Conservation (phyloP, 2,888 invertebrate species). For the Tortricodes alternella region DNA sequence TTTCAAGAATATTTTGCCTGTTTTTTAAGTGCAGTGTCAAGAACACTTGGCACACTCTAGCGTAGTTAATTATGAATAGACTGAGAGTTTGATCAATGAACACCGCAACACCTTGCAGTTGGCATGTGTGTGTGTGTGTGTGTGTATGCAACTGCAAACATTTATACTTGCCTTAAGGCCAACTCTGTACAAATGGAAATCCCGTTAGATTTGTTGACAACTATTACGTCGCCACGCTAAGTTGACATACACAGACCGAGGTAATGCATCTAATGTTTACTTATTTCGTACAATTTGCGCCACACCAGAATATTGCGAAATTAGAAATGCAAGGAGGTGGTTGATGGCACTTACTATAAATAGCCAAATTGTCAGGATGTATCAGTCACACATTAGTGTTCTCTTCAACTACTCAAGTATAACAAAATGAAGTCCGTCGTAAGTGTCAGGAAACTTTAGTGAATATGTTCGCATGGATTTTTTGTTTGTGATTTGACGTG, state of each 20-base stretch:
- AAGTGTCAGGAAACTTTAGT: constrained; percentile 51
- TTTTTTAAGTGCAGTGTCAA: background rate
- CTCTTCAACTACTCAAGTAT: constrained; percentile 52
- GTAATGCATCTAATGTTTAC: constrained; percentile 78
- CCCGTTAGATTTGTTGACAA: constrained; percentile 70
- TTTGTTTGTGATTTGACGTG: constrained; percentile 11
- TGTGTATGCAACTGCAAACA: constrained; percentile 30
- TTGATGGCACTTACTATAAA: constrained; percentile 67
- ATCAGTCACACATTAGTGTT: constrained; percentile 49
- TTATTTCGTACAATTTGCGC: constrained; percentile 78
- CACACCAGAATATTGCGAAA: constrained; percentile 71
- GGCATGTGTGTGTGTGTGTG: too few relatives aligned
- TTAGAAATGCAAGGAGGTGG: constrained; percentile 69
- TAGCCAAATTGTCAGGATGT: constrained; percentile 69
- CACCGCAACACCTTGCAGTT: background rate
- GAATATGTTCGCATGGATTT: constrained; percentile 30
- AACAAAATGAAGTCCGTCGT: constrained; percentile 76
- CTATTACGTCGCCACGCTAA: constrained; percentile 64
- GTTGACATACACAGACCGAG: constrained; percentile 70
- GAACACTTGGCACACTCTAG: background rate
- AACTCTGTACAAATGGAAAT: constrained; percentile 63
- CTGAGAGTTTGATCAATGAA: background rate
- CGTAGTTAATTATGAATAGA: background rate
- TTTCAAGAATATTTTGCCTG: background rate
- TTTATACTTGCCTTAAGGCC: constrained; percentile 49